Conservation (phyloP, 2,797 vertebrate species). For the Psittacula echo region DNA sequence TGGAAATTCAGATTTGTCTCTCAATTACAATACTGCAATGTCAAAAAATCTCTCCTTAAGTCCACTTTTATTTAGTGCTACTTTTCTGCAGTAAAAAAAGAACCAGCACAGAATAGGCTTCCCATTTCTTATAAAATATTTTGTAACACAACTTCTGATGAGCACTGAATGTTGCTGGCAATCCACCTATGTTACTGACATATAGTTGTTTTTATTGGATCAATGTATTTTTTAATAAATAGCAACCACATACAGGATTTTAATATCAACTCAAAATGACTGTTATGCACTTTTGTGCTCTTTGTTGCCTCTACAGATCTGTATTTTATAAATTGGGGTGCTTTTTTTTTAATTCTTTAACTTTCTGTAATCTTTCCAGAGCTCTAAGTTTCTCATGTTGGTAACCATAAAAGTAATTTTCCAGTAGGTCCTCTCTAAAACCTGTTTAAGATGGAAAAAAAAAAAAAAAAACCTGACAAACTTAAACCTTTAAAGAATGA, state of each 20-base stretch:
- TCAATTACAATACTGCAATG: not conserved
- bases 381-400: not conserved
- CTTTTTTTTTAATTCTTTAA: not conserved
- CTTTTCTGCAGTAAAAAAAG: not conserved
- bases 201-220: constrained; percentile 23
- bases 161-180: constrained; percentile 16
- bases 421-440: constrained; percentile 1
- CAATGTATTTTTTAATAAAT: constrained; percentile 31
- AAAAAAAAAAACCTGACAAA: not conserved
- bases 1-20: not conserved
- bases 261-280: constrained; percentile 11
- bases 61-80: not conserved
- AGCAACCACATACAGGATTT: constrained; percentile 35
- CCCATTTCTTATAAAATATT: constrained; percentile 24
- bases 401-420: constrained; percentile 31
- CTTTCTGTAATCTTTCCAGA: constrained; percentile 4
- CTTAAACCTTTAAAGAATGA: not conserved
- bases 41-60: not conserved
- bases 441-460: constrained; percentile 1
- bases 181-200: constrained; percentile 6
- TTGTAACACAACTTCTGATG: not conserved
- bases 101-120: not conserved
- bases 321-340: not conserved
- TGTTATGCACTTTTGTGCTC: not conserved
- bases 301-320: constrained; percentile 25